These are phyloP conservation scores for Sus scrofa DNA, from an alignment of 2,113 vertebrate species.

Conservation along the genomic window T2T-Sscrofa CM000817.6:84699501-84700000, in stretches of 20 bases:
- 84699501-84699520: neutral
- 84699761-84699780: accelerated
- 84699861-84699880: neutral
- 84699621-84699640: neutral
- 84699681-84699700: neutral
- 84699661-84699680: neutral
- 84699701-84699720: neutral
- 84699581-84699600: neutral
- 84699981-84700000: too few species aligned
- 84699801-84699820: neutral
- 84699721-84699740: neutral
- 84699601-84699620: neutral
- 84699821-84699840: neutral
- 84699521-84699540: neutral
- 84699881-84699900: neutral
- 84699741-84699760: neutral
- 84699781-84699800: neutral
- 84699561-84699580: neutral
- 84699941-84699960: too few species aligned
- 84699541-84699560: neutral
- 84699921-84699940: too few species aligned
- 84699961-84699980: too few species aligned
- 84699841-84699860: neutral
- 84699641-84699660: neutral
- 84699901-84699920: too few species aligned